Percentiles rank a stretch among this genome's conserved stretches.
Conservation (phyloP, 1,140 invertebrate species). For the Stegodyphus dumicola region DNA sequence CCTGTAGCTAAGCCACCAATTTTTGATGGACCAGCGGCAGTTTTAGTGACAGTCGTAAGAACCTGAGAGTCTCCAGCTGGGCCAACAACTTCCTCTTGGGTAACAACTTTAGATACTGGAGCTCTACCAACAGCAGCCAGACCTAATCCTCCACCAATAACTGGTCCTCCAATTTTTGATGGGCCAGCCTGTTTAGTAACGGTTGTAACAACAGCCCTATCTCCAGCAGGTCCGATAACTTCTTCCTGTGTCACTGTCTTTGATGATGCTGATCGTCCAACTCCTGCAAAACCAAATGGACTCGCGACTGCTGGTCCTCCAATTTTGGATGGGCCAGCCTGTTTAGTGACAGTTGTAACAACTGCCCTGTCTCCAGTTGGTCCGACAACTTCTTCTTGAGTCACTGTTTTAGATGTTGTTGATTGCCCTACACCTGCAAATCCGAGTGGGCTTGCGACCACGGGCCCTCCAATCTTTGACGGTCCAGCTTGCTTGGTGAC, state of each 20-base stretch:
- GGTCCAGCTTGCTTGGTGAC: background rate
- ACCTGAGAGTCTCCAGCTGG: conserved; percentile 28
- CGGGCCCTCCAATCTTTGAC: conserved; percentile 19
- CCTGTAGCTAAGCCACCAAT: conserved; percentile 23
- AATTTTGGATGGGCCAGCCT: no score
- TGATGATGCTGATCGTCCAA: background rate
- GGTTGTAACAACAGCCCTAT: background rate
- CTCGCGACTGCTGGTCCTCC: background rate
- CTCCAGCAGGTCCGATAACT: conserved; percentile 1
- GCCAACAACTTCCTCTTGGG: conserved; percentile 49
- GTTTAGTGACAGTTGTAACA: conserved; percentile 33
- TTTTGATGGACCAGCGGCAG: conserved; percentile 10
- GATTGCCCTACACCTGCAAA: background rate
- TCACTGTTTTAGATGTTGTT: background rate
- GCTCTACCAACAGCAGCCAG: background rate
- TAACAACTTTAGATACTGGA: background rate
- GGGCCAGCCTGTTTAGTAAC: background rate
- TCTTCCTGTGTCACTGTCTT: conserved; percentile 22
- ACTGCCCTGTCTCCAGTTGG: conserved; percentile 18
- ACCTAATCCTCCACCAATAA: background rate
- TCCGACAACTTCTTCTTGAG: conserved; percentile 46
- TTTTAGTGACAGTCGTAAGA: conserved; percentile 40
- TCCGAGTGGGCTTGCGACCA: background rate
- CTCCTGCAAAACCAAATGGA: background rate
- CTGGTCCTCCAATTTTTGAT: background rate